Evolutionary conservation across 1,140 invertebrate species (phyloP), one percentile per base, ranked within the genome.

Genomic region (Gryllus bimaculatus): DNA sequence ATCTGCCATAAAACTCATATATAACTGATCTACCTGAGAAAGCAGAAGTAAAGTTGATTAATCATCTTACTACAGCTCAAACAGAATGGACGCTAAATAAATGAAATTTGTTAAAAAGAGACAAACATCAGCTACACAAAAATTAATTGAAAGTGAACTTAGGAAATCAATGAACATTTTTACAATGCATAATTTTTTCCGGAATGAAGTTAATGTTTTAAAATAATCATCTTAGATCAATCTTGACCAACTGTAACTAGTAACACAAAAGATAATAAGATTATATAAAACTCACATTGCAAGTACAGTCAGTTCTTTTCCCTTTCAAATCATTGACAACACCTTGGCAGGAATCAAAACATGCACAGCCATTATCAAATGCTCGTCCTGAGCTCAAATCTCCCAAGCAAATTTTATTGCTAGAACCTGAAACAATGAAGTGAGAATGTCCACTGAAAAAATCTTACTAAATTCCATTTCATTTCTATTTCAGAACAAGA

Each of bases 291-390:
- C 89, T 90, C 87, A 93, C 93, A 83, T 90, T 90, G 86, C 93
- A 95, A 82, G 88, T 89, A 84, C 93, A 95, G 77, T 93, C 89
- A 82, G 90, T 91, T 83, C 90, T 89, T 84, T 91, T 89, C 49
- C 92, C 92, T 81, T 90, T 88, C 79, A 94, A 86, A 83, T 93
- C 92, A 84, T 93, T 94, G 48, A 93, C 91, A 79, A 93, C 89
- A 81, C 92, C 93, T 84, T 92, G 90, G 83, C 91, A 92, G 81
- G 91, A 92, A 83, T 92, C 89, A 84, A 92, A 92, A 87, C 97
- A 98, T 81, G 91, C 91, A 88, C 98, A 99, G 79, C 97, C 96
- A 86, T 95, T 98, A 86, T 99, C 96, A 87, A 99, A 99, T 47
- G 96, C 97, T 82, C 94, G 90, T 54, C 97, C 98, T 74, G 96